phyloP scores from a whole-genome alignment of 2,888 invertebrate genomes.

The Agonopterix subpropinquella region DNA sequence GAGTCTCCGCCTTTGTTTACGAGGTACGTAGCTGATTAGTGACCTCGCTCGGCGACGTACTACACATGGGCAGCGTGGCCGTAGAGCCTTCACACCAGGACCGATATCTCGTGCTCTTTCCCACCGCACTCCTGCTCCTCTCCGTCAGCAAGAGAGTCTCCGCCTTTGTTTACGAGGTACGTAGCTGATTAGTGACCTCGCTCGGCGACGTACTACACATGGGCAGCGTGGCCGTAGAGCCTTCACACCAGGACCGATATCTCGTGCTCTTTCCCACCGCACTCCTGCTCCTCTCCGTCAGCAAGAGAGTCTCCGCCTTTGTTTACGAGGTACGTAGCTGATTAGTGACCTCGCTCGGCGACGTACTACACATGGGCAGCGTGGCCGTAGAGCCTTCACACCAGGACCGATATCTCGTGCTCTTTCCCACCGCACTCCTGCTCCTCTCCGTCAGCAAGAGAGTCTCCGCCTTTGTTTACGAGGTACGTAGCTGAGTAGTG shows the following conservation, averaged over 20 bases:
- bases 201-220: conserved; percentile 94
- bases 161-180: conserved; percentile 95
- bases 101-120: conserved; percentile 94
- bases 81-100: conserved; percentile 90
- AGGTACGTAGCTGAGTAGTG: too few relatives aligned
- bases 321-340: conserved; percentile 93
- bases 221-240: conserved; percentile 92
- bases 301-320: conserved; percentile 94
- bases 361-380: conserved; percentile 94
- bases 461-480: conserved; percentile 96
- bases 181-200: too few relatives aligned
- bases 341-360: conserved; percentile 83
- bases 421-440: conserved; percentile 92
- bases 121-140: conserved; percentile 89
- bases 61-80: conserved; percentile 94
- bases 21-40: too few relatives aligned
- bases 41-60: conserved; percentile 86
- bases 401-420: conserved; percentile 92
- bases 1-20: conserved; percentile 96
- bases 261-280: conserved; percentile 94
- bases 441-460: conserved; percentile 93
- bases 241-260: conserved; percentile 91
- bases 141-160: conserved; percentile 94
- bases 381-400: conserved; percentile 91
- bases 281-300: conserved; percentile 91